Evolutionary conservation across 2,797 vertebrate species (phyloP), one percentile per base, ranked within the genome.

Genomic region (Sebastes alutus): DNA sequence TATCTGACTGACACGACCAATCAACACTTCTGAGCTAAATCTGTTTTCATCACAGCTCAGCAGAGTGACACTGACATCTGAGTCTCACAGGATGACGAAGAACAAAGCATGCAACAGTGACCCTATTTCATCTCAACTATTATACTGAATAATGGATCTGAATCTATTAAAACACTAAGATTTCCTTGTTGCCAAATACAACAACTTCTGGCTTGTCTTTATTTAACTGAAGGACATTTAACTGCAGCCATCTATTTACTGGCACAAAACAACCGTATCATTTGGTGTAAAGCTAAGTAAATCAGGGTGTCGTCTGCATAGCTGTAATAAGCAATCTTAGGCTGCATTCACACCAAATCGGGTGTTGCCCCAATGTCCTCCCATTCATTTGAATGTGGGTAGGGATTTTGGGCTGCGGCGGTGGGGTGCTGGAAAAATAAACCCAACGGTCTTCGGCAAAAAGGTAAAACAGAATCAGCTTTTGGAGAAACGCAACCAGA

Each of bases 61-160:
- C 62, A 42, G 70, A 78, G 55, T 71, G 79, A 83, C 78, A 64
- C 58, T 61, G 86, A 80, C 67, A 38, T 42, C 59, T 85, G 63
- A 83, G 78, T 88, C 75, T 75, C 29, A 73, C 60, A 68, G 33
- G 54, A 72, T 38, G 56, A 72, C 58, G 0, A 22, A 33, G 27
- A 70, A 25, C 55, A 33, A 46, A 63, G 23, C 16, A 6, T 33
- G 16, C n/a, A 54, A 22, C 23, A 1, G 7, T 49, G 52, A 84
- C 18, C 64, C 14, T 4, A 2, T n/a, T 74, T 69, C 29, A 60
- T 65, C 18, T 63, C 18, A 61, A 74, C 56, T 64, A n/a, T 49
- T 58, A 65, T 30, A 49, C 2, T 33, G 5, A 74, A 49, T 12
- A 46, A 83, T 55, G 13, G 5, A 42, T 42, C 38, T 42, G 38